Percentiles rank a stretch among this genome's conserved stretches.
Evolutionary conservation across 2,888 invertebrate species (phyloP).

Genomic region (Eurytoma californica): DNA sequence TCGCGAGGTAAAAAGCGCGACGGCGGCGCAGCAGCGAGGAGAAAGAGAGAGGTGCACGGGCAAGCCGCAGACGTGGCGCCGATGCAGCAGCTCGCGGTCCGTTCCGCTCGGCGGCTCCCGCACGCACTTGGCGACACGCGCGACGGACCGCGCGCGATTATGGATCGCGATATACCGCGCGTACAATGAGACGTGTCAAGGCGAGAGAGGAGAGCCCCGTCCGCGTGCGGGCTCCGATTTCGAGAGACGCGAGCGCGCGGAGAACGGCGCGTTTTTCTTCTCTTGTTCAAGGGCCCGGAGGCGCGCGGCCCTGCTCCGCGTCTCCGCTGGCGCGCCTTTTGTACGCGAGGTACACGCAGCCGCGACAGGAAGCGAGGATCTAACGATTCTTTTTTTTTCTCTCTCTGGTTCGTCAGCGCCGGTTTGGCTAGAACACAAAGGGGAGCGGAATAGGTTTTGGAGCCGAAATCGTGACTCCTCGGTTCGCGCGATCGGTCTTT

Average conservation of each 20-base stretch:
- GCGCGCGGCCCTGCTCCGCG: neutral
- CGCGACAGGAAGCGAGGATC: no score
- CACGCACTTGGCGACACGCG: slow-evolving; percentile 2
- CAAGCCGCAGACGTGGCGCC: slow-evolving; percentile 66
- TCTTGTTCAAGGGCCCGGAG: slow-evolving; percentile 36
- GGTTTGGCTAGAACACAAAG: no score
- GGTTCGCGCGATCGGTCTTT: no score
- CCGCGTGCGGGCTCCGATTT: neutral
- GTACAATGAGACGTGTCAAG: slow-evolving; percentile 53
- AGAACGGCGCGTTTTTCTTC: slow-evolving; percentile 35
- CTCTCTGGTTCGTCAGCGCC: neutral
- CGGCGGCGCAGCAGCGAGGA: neutral
- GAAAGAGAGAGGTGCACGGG: slow-evolving; percentile 26
- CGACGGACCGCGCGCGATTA: slow-evolving; percentile 8
- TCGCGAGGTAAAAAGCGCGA: slow-evolving; percentile 1
- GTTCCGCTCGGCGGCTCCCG: slow-evolving; percentile 56
- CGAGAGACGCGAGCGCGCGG: slow-evolving; percentile 42
- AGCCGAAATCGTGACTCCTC: no score
- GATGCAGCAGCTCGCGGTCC: slow-evolving; percentile 59
- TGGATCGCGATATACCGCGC: slow-evolving; percentile 36
- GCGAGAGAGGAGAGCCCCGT: slow-evolving; percentile 45
- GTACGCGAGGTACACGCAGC: neutral
- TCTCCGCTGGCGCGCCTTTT: neutral
- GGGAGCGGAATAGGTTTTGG: no score
- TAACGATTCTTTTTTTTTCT: neutral